Conservation (phyloP, 2,113 vertebrate genomes). For the Channa argus region DNA sequence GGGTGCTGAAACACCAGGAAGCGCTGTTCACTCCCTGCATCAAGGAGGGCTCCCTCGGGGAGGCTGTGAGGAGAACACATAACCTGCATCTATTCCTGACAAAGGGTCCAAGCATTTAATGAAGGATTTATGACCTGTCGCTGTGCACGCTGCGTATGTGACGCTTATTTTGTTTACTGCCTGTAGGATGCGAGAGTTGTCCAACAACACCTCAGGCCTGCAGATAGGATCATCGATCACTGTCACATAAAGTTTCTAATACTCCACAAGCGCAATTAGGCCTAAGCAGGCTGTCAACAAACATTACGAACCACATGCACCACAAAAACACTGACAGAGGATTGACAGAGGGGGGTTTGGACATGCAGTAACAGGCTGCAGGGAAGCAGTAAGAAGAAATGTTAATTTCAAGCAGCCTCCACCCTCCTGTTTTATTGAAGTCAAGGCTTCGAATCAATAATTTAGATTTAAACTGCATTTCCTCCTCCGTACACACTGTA, state of each 20-base stretch:
- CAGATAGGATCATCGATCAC: conserved; percentile 36
- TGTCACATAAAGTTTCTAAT: conserved; percentile 65
- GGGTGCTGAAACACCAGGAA: conserved; percentile 85
- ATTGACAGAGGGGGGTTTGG: neutral
- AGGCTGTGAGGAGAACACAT: neutral
- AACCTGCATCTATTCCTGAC: conserved; percentile 19
- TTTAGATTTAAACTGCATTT: neutral
- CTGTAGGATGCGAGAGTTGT: neutral
- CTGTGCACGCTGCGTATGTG: neutral
- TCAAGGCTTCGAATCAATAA: conserved; percentile 33
- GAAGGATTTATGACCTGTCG: neutral
- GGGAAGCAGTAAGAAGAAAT: conserved; percentile 22
- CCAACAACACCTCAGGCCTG: conserved; percentile 31
- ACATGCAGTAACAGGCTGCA: conserved; percentile 26
- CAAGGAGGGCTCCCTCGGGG: conserved; percentile 8
- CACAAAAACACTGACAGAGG: neutral
- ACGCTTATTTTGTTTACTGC: conserved; percentile 2
- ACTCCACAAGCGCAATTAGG: conserved; percentile 36
- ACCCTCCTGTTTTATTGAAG: conserved; percentile 41
- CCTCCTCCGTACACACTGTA: conserved; percentile 2
- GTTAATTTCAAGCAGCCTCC: conserved; percentile 49
- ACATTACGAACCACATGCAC: neutral
- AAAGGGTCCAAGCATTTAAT: neutral
- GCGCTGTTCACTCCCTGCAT: conserved; percentile 42
- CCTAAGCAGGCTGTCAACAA: neutral